Percentiles rank a stretch among this genome's conserved stretches.
phyloP scores from a whole-genome alignment of 1,140 invertebrate species.

The Dysdera silvatica region DNA sequence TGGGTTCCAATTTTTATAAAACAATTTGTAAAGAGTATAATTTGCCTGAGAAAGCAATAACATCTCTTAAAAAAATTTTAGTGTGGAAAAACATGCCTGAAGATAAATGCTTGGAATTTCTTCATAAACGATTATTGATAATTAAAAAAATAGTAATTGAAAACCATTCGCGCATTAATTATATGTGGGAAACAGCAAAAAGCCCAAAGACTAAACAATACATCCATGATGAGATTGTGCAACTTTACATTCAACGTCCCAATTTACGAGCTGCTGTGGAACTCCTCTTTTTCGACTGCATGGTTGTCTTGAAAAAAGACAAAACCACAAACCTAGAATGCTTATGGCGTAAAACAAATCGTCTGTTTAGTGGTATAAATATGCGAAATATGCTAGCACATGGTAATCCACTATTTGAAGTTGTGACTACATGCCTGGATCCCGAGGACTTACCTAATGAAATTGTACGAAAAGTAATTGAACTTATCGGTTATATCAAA shows the following conservation, averaged over 20 bases:
- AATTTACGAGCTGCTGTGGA: conserved; percentile 6
- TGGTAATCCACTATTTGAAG: conserved; percentile 9
- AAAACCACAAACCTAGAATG: neutral
- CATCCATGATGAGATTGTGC: neutral
- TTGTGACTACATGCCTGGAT: neutral
- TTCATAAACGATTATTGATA: too few species aligned
- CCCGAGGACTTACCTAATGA: conserved; percentile 11
- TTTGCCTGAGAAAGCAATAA: too few species aligned
- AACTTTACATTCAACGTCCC: neutral
- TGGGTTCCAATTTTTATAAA: too few species aligned
- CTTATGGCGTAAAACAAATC: conserved; percentile 3
- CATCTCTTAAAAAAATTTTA: too few species aligned
- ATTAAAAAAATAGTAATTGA: too few species aligned
- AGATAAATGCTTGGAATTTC: too few species aligned
- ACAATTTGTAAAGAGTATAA: too few species aligned
- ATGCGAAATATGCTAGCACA: conserved; percentile 12
- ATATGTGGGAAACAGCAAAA: conserved; percentile 1
- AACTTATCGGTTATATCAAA: neutral
- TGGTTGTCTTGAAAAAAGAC: neutral
- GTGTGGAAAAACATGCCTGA: too few species aligned
- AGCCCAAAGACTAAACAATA: neutral
- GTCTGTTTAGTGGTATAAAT: conserved; percentile 9
- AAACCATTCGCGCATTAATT: neutral
- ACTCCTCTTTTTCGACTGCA: conserved; percentile 16
- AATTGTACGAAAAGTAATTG: neutral